Conservation (phyloP, 2,888 invertebrate genomes). For the Tillus elongatus region DNA sequence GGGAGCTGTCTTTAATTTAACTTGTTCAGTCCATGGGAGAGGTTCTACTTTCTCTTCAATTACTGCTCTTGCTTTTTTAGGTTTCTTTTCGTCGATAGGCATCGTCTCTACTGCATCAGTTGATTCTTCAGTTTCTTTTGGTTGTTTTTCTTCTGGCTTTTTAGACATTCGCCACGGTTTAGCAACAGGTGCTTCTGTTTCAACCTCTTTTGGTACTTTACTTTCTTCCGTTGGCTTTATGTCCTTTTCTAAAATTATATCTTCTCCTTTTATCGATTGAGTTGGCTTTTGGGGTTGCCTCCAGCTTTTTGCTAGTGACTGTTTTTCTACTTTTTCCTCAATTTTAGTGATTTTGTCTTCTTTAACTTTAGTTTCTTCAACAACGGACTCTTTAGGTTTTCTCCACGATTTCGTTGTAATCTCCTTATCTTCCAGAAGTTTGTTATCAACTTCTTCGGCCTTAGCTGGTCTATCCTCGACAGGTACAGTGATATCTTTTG, state of each 20-base stretch:
- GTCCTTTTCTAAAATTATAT: no score
- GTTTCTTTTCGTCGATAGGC: no score
- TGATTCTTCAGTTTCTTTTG: no score
- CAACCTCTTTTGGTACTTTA: background rate
- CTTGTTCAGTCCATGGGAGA: conserved; percentile 53
- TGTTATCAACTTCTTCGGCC: background rate
- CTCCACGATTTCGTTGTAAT: conserved; percentile 4
- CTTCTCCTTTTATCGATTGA: no score
- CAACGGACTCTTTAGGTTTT: background rate
- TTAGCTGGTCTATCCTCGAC: no score
- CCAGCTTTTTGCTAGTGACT: no score
- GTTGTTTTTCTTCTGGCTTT: conserved; percentile 21
- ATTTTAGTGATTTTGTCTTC: background rate
- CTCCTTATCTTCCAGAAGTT: conserved; percentile 2
- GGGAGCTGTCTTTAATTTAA: conserved; percentile 41
- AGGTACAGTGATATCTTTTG: conserved; percentile 32
- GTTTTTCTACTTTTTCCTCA: conserved; percentile 6
- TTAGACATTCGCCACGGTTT: background rate
- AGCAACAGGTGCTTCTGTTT: background rate
- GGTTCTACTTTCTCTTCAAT: conserved; percentile 22
- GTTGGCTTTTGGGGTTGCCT: no score
- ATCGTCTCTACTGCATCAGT: no score
- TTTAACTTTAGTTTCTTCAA: conserved; percentile 2
- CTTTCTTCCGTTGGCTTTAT: conserved; percentile 11
- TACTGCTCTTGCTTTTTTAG: conserved; percentile 12